Conservation (phyloP, 2,888 invertebrate genomes). For the Amblyjoppa fuscipennis region DNA sequence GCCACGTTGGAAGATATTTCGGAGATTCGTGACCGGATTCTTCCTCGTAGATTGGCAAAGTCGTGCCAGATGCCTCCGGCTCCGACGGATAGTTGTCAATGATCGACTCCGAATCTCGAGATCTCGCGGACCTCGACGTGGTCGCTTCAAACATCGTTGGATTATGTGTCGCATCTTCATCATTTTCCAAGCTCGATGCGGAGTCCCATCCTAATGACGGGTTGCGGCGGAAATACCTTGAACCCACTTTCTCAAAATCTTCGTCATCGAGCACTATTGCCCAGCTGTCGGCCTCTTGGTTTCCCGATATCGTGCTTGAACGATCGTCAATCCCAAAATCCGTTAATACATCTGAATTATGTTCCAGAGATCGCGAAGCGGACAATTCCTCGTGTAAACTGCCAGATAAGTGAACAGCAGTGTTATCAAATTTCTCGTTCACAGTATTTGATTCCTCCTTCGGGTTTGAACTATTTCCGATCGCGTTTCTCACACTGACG, state of each 20-base stretch:
- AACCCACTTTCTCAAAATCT: neutral
- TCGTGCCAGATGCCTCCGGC: neutral
- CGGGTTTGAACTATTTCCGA: constrained; percentile 12
- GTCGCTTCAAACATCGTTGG: constrained; percentile 6
- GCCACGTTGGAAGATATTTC: neutral
- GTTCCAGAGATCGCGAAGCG: neutral
- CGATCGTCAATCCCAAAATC: neutral
- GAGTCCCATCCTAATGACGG: neutral
- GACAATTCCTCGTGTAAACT: neutral
- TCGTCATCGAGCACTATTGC: neutral
- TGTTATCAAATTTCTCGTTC: neutral
- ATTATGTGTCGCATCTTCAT: constrained; percentile 2
- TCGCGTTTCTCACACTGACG: neutral
- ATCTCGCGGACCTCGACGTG: neutral
- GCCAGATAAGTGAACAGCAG: neutral
- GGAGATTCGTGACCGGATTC: neutral
- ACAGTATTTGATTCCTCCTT: neutral
- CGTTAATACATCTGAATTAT: neutral
- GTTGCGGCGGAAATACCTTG: neutral
- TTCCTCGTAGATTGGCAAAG: neutral
- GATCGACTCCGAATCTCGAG: neutral
- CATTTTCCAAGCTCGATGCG: neutral
- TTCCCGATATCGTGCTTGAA: neutral
- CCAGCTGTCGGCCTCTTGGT: neutral
- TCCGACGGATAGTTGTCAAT: constrained; percentile 11